A percentile compares a stretch with the other conserved stretches of the same genome.
Conservation (phyloP, 2,888 invertebrate genomes). For the Galerucella calmariensis region DNA sequence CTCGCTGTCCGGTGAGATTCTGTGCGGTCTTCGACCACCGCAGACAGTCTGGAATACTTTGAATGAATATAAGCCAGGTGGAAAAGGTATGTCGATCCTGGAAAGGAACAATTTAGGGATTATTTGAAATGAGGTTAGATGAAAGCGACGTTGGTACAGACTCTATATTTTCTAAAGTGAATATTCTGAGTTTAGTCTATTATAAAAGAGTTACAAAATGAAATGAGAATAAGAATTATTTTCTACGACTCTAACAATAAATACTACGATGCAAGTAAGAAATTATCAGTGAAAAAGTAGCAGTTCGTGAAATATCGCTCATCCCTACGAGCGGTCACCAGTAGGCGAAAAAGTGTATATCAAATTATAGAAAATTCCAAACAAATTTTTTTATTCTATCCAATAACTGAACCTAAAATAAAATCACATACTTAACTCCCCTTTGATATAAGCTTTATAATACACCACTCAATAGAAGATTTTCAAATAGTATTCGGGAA, state of each 20-base stretch:
- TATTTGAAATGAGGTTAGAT: not conserved
- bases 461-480: slow-evolving; percentile 26
- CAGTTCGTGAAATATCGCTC: no score
- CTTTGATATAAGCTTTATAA: not conserved
- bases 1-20: slow-evolving; percentile 41
- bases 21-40: slow-evolving; percentile 34
- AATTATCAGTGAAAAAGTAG: no score
- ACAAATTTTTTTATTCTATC: no score
- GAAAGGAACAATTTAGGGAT: slow-evolving; percentile 11
- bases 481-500: slow-evolving; percentile 46
- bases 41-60: slow-evolving; percentile 25
- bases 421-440: not conserved
- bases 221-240: not conserved
- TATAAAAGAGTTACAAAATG: not conserved
- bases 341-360: no score
- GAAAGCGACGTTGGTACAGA: not conserved
- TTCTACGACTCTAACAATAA: no score
- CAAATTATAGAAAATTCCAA: no score
- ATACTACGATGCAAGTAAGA: no score
- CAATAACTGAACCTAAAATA: not conserved
- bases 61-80: slow-evolving; percentile 18
- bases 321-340: no score
- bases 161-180: not conserved
- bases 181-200: not conserved
- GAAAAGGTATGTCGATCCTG: slow-evolving; percentile 23